Evolutionary conservation across 2,113 vertebrate species (phyloP), one percentile per base, ranked within the genome.

Genomic region (Pheucticus melanocephalus): DNA sequence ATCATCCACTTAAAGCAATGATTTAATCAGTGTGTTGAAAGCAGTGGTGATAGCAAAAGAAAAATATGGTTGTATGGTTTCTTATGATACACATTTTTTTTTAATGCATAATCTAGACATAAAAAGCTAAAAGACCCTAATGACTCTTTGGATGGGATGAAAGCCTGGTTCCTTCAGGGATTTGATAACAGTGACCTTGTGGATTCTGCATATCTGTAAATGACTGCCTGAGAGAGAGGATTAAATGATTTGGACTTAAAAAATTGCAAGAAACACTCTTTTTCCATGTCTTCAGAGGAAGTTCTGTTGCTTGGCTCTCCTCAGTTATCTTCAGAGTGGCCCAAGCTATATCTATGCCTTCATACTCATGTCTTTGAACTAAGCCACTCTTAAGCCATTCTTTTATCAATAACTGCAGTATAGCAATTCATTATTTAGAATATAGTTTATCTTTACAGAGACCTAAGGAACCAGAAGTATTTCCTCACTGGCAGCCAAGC

Each of bases 21-120:
- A 91, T 89, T 94, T 91, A 82, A 95, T 87, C 81, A 57, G 22
- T 45, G 45, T 92, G 89, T 85, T 91, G 91, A 97, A 95, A 91
- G 59, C 63, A 80, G 82, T 50, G 70, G 70, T 90, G 91, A 90
- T 50, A 87, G 81, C 23, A 82, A 90, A 79, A 64, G 53, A 92
- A 92, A 96, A 87, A 87, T 15, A 71, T 7, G 19, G 24, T 63
- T 69, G 31, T 20, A 70, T 37, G 30, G 21, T 65, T 90, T 90
- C 40, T 81, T 78, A 24, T 30, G 45, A 47, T 48, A 88, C 1
- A 6, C 4, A 3, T 2, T 85, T 72, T 82, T 82, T 93, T 89
- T 10, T 0, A 39, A 82, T 44, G 39, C 56, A 30, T 76, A 91
- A 73, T 12, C 25, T 70, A 82, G 85, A 61, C 40, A 76, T 35